These are phyloP conservation scores for Onychostoma macrolepis DNA, from an alignment of 2,113 vertebrate species.

Conservation along the genomic window DNA sequence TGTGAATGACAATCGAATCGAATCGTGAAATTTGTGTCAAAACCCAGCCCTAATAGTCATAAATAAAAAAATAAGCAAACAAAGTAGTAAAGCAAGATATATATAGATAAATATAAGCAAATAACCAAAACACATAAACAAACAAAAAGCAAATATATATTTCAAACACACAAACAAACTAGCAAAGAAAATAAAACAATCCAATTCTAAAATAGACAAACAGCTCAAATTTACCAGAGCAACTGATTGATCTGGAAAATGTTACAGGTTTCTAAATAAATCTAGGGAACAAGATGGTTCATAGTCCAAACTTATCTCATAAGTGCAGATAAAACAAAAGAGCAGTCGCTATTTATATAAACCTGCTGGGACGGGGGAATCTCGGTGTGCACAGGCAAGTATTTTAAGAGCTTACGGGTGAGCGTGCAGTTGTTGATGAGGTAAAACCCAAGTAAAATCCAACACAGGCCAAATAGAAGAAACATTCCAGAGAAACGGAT, in stretches of 20 bases:
- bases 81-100: too few species aligned
- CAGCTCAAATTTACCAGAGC: neutral
- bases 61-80: too few species aligned
- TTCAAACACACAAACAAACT: too few species aligned
- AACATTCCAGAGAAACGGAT: constrained; percentile 42
- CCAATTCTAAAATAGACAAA: neutral
- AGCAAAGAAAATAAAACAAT: neutral
- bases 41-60: too few species aligned
- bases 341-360: constrained; percentile 53
- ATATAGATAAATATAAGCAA: too few species aligned
- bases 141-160: too few species aligned
- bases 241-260: neutral
- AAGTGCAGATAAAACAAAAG: constrained; percentile 30
- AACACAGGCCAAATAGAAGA: constrained; percentile 48
- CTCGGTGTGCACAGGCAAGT: constrained; percentile 11
- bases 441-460: constrained; percentile 41
- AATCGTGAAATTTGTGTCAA: too few species aligned
- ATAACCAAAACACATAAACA: too few species aligned
- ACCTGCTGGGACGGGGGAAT: neutral
- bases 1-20: too few species aligned
- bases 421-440: constrained; percentile 9
- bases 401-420: constrained; percentile 49
- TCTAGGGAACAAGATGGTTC: constrained; percentile 1
- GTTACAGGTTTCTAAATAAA: neutral
- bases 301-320: constrained; percentile 17